Base-by-base conservation (phyloP, 2,888 invertebrate genomes). In the Nephrotoma flavescens region DNA sequence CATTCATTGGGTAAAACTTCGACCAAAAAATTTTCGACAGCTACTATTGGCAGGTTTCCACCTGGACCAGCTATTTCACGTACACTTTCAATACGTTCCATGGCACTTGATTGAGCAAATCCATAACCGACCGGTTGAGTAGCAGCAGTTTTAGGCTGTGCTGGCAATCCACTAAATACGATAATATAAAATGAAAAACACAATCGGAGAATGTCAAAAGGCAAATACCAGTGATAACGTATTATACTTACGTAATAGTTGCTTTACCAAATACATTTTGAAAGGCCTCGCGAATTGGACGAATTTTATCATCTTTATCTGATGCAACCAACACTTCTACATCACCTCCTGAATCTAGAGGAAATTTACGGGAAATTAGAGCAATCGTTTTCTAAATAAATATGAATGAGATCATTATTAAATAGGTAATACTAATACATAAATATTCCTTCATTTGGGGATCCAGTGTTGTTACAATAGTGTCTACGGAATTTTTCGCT, bases 401-500 rank as follows among this genome's bases (percentile, higher is more conserved):
- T 87, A 85, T 44, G 57, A 71, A 85, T 44, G 57, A 71, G 0
- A 31, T 71, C 31, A 9, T 31, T 71, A 71, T 31, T 71, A 31
- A 71, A 71, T 71, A 71, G 71, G 41, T 71, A 86, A 52, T 83
- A 41, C 42, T 94, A 95, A 93, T 93, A 97, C 97, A 94, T 88
- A 97, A 94, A 89, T 96, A 95, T 91, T 97, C 96, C 90, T 95
- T 95, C 97, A 97, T 97, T 91, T 97, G 97, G 15, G 97, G 97
- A 91, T 97, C 97, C 41, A 97, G 92, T 7, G 97, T 97, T 9
- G 96, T 97, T 86, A 97, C 96, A 93, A 97, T 95, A 0, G 95
- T 94, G 90, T 97, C 96, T 0, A 97, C 95, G 0, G 96, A 96
- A 89, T 93, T 96, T 92, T 96, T 95, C 0, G 95, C 95, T 52